A percentile compares a stretch with the other conserved stretches of the same genome.
phyloP scores from a whole-genome alignment of 1,140 invertebrate genomes.

The Cylas formicarius region DNA sequence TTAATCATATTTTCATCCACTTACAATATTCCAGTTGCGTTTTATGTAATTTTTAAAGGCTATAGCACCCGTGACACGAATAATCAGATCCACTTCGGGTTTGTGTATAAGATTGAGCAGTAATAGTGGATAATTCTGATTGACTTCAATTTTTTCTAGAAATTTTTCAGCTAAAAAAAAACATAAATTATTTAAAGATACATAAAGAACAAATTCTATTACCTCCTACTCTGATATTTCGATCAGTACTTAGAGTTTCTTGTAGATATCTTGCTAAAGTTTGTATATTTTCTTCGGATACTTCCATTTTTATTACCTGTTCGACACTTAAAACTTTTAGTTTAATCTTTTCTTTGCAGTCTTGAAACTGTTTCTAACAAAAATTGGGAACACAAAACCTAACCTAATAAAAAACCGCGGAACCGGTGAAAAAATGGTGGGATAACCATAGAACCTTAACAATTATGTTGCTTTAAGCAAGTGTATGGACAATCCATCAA shows the following conservation, averaged over 20 bases:
- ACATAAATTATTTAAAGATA: background rate
- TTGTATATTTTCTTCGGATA: conserved; percentile 73
- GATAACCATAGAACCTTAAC: no score
- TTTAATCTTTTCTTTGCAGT: no score
- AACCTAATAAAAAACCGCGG: no score
- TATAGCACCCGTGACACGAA: conserved; percentile 81
- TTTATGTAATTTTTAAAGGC: conserved; percentile 97
- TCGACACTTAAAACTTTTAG: no score
- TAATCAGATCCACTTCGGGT: conserved; percentile 65
- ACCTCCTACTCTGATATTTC: conserved; percentile 75
- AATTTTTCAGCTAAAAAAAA: conserved; percentile 79
- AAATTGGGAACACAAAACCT: no score
- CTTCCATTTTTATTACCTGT: conserved; percentile 77
- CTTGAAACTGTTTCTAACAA: no score
- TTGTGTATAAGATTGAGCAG: conserved; percentile 80
- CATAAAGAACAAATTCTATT: conserved; percentile 20
- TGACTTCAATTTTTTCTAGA: conserved; percentile 80
- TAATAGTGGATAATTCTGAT: conserved; percentile 85
- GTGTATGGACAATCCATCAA: no score
- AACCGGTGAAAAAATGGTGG: no score
- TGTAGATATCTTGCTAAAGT: conserved; percentile 76
- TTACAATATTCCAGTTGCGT: conserved; percentile 86
- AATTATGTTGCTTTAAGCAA: no score
- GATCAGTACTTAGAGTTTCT: conserved; percentile 82
- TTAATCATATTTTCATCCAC: conserved; percentile 35